phyloP scores from a whole-genome alignment of 2,888 invertebrate species.

The Tachina fera region DNA sequence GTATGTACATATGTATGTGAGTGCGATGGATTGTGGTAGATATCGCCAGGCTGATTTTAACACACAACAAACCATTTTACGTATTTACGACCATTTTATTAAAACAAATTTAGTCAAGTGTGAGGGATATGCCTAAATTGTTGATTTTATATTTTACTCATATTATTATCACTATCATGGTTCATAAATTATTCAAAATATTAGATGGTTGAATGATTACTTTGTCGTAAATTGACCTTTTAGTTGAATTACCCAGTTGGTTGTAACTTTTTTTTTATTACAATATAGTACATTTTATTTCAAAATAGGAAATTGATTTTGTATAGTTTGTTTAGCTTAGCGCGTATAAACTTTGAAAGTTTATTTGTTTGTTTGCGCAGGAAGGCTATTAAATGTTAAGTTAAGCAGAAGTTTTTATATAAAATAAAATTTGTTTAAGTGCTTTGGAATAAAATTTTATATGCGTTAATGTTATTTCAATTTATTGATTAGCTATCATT shows the following conservation, averaged over 20 bases:
- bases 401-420: neutral
- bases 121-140: conserved; percentile 16
- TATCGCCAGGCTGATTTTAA: neutral
- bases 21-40: too few species aligned
- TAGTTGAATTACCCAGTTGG: conserved; percentile 47
- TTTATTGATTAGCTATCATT: neutral
- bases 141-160: conserved; percentile 42
- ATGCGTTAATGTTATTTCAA: neutral
- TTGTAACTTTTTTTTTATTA: neutral
- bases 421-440: conserved; percentile 3
- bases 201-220: conserved; percentile 48
- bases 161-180: conserved; percentile 67
- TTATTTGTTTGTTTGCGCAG: neutral
- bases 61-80: conserved; percentile 30
- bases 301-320: conserved; percentile 56
- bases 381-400: conserved; percentile 9
- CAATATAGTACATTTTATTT: neutral
- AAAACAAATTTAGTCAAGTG: conserved; percentile 22
- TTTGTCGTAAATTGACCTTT: conserved; percentile 54
- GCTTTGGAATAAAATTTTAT: neutral
- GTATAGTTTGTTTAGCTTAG: conserved; percentile 27
- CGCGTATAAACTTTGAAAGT: neutral
- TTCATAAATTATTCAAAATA: conserved; percentile 66
- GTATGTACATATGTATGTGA: too few species aligned
- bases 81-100: conserved; percentile 38